Conservation (phyloP, 2,113 vertebrate genomes). For the Accipiter cooperii region DNA sequence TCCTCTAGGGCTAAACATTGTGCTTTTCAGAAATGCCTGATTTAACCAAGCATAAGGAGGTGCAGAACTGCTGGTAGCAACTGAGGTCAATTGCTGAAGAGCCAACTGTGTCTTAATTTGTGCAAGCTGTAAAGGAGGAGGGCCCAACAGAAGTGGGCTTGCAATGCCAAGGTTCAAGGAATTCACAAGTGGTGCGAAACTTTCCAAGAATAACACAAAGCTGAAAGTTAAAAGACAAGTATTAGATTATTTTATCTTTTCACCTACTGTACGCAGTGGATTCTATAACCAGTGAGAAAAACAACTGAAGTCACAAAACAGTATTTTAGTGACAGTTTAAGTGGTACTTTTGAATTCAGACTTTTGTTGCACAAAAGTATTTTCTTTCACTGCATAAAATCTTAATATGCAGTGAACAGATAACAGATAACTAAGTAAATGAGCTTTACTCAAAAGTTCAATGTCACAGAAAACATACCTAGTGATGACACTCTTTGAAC, state of each 20-base stretch:
- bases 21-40: slow-evolving; percentile 78
- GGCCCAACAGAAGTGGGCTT: slow-evolving; percentile 79
- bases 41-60: slow-evolving; percentile 77
- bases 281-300: slow-evolving; percentile 62
- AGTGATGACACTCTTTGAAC: background rate
- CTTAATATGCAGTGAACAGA: background rate
- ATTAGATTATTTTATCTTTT: slow-evolving; percentile 77
- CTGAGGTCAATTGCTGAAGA: slow-evolving; percentile 76
- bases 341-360: background rate
- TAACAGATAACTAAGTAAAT: background rate
- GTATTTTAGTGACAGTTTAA: background rate
- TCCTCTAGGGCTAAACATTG: slow-evolving; percentile 87
- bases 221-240: slow-evolving; percentile 94
- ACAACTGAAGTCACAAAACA: background rate
- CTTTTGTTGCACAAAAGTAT: background rate
- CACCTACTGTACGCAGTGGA: slow-evolving; percentile 50
- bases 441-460: background rate
- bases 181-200: slow-evolving; percentile 82
- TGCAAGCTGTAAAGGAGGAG: slow-evolving; percentile 85
- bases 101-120: slow-evolving; percentile 86
- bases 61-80: slow-evolving; percentile 65
- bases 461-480: background rate
- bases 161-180: slow-evolving; percentile 82
- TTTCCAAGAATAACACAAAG: slow-evolving; percentile 90
- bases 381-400: background rate